Base-by-base conservation (phyloP, 1,140 invertebrate species). In the Aethina tumida region DNA sequence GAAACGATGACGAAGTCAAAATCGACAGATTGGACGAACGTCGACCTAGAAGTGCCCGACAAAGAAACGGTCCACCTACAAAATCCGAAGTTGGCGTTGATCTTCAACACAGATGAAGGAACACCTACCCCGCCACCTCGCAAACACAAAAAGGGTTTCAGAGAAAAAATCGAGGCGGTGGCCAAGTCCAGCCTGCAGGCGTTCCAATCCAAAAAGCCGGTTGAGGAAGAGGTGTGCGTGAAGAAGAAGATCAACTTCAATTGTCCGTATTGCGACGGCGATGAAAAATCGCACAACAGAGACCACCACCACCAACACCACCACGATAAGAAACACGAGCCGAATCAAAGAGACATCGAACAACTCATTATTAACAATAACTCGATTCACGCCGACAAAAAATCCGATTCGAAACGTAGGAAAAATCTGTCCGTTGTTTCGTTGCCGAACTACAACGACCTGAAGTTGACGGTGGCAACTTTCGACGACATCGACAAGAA, bases 11-110 rank as follows among this genome's bases (percentile, higher is more conserved):
- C 42, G 4, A 36, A 55, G n/a, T 53, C 57, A 3, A 52, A 53
- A 39, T 58, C 68, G 16, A 66, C 66, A 37, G 69, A 72, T 46
- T 72, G 70, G 69, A 69, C 68, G 12, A 68, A 71, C 49, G 67
- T 64, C 37, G 63, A 68, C 46, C 58, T 72, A 26, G 67, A 71
- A 54, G 69, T 69, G 20, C 64, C 68, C 13, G 58, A 44, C 5
- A 45, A 49, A 22, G 51, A 47, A 6, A 50, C 41, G 29, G 41
- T 45, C 10, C 48, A 60, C 43, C 60, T 66, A 39, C 60, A 59
- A 30, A 62, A 61, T 39, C 35, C 58, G 1, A 58, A 58, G 45
- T 53, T 60, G 14, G 46, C 41, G 19, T 49, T 62, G 20, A 65
- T 64, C 33, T 64, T 66, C 51, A 62, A 62, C 37, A 59, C 60